A percentile compares a stretch with the other conserved stretches of the same genome.
phyloP scores from a whole-genome alignment of 1,140 invertebrate species.

The Lasioglossum albipes region DNA sequence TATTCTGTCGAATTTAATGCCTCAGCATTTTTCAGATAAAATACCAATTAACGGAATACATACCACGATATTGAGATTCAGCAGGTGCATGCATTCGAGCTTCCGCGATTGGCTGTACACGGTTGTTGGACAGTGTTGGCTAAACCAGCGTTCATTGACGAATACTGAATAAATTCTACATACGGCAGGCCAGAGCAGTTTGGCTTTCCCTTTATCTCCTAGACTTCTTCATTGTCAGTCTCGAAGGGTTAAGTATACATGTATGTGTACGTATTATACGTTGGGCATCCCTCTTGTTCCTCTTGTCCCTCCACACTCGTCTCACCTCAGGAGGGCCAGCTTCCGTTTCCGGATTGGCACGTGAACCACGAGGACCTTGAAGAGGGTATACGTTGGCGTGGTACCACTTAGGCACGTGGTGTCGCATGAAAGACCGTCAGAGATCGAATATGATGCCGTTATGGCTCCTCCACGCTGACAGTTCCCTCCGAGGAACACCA shows the following conservation, averaged over 20 bases:
- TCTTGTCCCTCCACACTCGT: conserved; percentile 49
- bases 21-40: too few relatives aligned
- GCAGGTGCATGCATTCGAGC: too few relatives aligned
- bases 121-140: too few relatives aligned
- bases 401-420: conserved; percentile 77
- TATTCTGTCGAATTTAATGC: too few relatives aligned
- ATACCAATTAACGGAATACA: too few relatives aligned
- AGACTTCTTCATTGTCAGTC: conserved; percentile 29
- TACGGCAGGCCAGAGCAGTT: conserved; percentile 53
- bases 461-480: conserved; percentile 1
- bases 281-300: conserved; percentile 55
- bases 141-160: not conserved
- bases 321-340: conserved; percentile 63
- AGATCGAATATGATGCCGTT: conserved; percentile 57
- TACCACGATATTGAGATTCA: too few relatives aligned
- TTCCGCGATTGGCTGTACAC: too few relatives aligned
- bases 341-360: conserved; percentile 78
- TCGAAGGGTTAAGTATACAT: conserved; percentile 76
- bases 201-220: conserved; percentile 41
- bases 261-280: conserved; percentile 13
- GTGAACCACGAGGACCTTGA: conserved; percentile 65
- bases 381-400: conserved; percentile 67
- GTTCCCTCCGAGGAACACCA: conserved; percentile 54
- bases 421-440: conserved; percentile 67
- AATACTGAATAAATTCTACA: not conserved